These are phyloP conservation scores for Aphis gossypii DNA, from an alignment of 1,140 invertebrate genomes.

Conservation along the genomic window DNA sequence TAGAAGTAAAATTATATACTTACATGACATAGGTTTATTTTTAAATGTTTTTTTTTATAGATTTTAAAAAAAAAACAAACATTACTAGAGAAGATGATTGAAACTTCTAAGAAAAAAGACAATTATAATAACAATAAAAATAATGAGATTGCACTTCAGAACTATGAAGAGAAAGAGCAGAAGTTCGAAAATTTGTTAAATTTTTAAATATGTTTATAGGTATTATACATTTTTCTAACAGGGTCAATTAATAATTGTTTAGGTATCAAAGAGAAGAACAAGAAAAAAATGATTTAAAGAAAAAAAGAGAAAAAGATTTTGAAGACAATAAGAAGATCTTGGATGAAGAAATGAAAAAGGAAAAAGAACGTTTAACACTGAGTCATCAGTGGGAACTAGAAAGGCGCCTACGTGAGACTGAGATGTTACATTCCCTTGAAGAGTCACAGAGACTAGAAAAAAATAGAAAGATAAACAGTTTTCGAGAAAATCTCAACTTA, in stretches of 20 bases:
- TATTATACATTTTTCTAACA: neutral
- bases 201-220: neutral
- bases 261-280: constrained; percentile 4
- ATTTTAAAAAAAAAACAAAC: neutral
- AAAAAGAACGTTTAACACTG: neutral
- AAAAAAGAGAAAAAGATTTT: neutral
- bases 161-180: neutral
- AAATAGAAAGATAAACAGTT: neutral
- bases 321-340: neutral
- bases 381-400: neutral
- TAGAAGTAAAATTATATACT: constrained; percentile 5
- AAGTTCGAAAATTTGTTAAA: neutral
- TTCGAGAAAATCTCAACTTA: neutral
- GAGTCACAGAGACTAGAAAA: neutral
- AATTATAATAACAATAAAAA: no score
- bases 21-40: neutral
- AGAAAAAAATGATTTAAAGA: neutral
- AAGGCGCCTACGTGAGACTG: neutral
- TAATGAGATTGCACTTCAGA: neutral
- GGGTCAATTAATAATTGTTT: neutral
- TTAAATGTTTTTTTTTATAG: neutral
- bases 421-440: neutral
- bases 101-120: neutral
- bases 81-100: neutral
- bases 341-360: neutral